Evolutionary conservation across 1,140 invertebrate species (phyloP).

Genomic region (Hycleus cichorii): DNA sequence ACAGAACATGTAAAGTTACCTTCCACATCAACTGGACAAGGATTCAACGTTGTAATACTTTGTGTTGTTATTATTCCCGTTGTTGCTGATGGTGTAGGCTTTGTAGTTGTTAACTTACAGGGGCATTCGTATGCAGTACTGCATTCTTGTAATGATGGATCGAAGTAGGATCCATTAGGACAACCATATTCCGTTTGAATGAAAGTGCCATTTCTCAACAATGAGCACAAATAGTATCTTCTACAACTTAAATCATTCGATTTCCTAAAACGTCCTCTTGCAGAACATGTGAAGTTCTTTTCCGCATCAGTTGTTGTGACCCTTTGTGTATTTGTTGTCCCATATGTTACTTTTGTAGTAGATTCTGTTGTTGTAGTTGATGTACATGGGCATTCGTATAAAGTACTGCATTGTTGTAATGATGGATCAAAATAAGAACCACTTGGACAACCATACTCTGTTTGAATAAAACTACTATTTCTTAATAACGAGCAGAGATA

Average conservation of each 20-base stretch:
- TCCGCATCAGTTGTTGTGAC: not conserved
- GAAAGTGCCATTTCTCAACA: conserved; percentile 6
- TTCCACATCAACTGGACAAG: not conserved
- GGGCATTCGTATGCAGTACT: not conserved
- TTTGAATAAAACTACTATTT: no score
- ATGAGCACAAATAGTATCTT: conserved; percentile 10
- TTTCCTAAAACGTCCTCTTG: conserved; percentile 11
- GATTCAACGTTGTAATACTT: not conserved
- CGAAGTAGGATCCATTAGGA: conserved; percentile 1
- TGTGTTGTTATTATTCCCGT: not conserved
- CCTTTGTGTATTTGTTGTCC: no score
- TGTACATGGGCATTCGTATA: no score
- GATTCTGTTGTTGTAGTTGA: no score
- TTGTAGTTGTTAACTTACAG: not conserved
- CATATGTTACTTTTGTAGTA: no score
- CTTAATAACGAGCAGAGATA: conserved; percentile 2
- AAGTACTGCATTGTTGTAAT: no score
- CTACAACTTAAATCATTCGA: conserved; percentile 3
- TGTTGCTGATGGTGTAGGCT: not conserved
- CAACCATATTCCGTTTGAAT: conserved; percentile 4
- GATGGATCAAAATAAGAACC: no score
- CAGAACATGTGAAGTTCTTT: conserved; percentile 1
- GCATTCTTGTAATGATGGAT: not conserved
- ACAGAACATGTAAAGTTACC: not conserved
- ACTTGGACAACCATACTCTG: no score